A percentile compares a stretch with the other conserved stretches of the same genome.
phyloP scores from a whole-genome alignment of 2,888 invertebrate species.

The Lamellibrachia satsuma region DNA sequence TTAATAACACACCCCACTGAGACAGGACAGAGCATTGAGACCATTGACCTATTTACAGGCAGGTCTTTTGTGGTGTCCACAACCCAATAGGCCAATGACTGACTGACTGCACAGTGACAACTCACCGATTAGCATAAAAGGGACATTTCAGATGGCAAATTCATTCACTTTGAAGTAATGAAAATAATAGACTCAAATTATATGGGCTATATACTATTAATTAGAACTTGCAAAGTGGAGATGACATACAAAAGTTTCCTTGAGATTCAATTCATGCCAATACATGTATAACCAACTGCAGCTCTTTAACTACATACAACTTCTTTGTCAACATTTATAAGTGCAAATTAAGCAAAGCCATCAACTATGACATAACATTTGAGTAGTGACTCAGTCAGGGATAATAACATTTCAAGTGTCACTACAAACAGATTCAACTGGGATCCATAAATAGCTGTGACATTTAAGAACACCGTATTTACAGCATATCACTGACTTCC shows the following conservation, averaged over 20 bases:
- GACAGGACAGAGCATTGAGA: background rate
- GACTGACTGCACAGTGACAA: background rate
- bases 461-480: background rate
- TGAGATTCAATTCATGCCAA: too few relatives aligned
- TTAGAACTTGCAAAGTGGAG: background rate
- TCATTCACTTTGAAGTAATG: background rate
- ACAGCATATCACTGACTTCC: background rate
- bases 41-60: background rate
- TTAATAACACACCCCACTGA: slow-evolving; percentile 1
- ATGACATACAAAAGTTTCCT: background rate
- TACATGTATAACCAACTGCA: background rate
- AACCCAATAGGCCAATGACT: background rate
- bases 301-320: background rate
- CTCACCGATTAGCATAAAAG: background rate
- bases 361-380: slow-evolving; percentile 2
- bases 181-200: background rate
- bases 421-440: background rate
- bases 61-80: background rate
- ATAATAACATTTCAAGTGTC: background rate
- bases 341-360: background rate
- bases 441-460: background rate
- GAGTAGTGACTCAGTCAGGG: background rate
- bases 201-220: background rate
- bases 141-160: too few relatives aligned
- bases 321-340: background rate